Percentiles rank a stretch among this genome's conserved stretches.
Evolutionary conservation across 1,140 invertebrate species (phyloP).

Genomic region (Bombus huntii): DNA sequence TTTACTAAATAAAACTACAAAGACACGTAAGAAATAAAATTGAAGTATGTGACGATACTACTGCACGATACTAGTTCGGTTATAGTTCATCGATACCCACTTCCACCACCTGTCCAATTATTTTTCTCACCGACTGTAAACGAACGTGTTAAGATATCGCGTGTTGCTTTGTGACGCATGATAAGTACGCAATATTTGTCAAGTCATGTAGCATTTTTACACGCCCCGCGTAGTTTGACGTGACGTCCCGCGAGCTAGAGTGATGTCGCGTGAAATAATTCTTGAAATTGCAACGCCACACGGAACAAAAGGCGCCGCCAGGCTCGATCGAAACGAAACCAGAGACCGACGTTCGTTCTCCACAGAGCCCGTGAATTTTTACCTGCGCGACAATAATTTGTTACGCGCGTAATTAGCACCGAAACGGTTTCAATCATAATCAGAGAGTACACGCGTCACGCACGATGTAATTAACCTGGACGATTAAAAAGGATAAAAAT

Average conservation of each 20-base stretch:
- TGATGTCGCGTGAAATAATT: conserved; percentile 46
- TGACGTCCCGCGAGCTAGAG: not conserved
- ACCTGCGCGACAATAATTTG: not conserved
- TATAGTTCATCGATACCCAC: too few relatives aligned
- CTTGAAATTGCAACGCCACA: conserved; percentile 21
- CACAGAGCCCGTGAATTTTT: too few relatives aligned
- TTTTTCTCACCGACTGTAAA: not conserved
- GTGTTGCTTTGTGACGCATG: conserved; percentile 11
- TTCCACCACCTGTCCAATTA: too few relatives aligned
- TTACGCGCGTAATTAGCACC: not conserved
- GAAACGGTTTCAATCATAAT: conserved; percentile 2
- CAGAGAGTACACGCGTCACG: not conserved
- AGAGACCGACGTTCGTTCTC: too few relatives aligned
- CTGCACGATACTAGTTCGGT: too few relatives aligned
- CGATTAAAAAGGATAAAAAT: too few relatives aligned
- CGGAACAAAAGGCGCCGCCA: conserved; percentile 2
- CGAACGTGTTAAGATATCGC: conserved; percentile 1
- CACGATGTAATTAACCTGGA: not conserved
- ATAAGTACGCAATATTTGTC: conserved; percentile 35
- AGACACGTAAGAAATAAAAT: too few relatives aligned
- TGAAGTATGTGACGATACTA: too few relatives aligned
- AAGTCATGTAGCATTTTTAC: conserved; percentile 33
- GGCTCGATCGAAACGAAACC: not conserved
- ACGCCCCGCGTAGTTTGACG: conserved; percentile 17
- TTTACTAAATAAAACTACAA: too few relatives aligned